phyloP scores from a whole-genome alignment of 1,140 invertebrate species.

The Leptinotarsa defecta region DNA sequence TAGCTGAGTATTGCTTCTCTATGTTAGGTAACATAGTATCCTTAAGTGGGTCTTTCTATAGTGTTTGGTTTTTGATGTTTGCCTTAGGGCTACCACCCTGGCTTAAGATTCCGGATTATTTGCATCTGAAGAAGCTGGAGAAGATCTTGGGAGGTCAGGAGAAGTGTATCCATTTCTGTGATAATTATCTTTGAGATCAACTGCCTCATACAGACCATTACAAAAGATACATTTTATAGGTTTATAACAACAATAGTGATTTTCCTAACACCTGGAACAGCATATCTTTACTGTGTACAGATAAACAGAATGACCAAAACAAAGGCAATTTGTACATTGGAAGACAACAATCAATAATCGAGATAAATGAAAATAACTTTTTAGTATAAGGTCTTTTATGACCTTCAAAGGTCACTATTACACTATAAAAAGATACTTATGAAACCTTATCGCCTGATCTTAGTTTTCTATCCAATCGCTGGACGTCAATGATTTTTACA shows the following conservation, averaged over 20 bases:
- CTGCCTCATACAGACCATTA: constrained; percentile 11
- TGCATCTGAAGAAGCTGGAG: not conserved
- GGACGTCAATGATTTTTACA: not conserved
- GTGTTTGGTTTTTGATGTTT: not conserved
- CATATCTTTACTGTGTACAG: too few species aligned
- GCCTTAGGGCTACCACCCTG: not conserved
- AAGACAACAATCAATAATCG: too few species aligned
- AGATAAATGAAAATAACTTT: too few species aligned
- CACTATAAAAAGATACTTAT: too few species aligned
- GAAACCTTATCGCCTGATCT: too few species aligned
- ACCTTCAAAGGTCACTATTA: too few species aligned
- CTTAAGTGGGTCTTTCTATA: not conserved
- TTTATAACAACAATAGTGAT: not conserved
- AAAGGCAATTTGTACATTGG: too few species aligned
- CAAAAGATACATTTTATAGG: constrained; percentile 21
- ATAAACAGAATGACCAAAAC: too few species aligned
- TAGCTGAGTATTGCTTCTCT: not conserved
- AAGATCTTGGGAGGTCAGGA: not conserved
- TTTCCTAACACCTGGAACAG: too few species aligned
- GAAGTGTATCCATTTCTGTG: too few species aligned
- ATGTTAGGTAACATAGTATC: not conserved
- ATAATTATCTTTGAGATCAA: constrained; percentile 11
- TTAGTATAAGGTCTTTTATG: too few species aligned
- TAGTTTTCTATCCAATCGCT: constrained; percentile 27
- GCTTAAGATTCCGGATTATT: not conserved